A percentile compares a stretch with the other conserved stretches of the same genome.
phyloP scores from a whole-genome alignment of 2,797 vertebrate genomes.

The Pangasius larnaudii region DNA sequence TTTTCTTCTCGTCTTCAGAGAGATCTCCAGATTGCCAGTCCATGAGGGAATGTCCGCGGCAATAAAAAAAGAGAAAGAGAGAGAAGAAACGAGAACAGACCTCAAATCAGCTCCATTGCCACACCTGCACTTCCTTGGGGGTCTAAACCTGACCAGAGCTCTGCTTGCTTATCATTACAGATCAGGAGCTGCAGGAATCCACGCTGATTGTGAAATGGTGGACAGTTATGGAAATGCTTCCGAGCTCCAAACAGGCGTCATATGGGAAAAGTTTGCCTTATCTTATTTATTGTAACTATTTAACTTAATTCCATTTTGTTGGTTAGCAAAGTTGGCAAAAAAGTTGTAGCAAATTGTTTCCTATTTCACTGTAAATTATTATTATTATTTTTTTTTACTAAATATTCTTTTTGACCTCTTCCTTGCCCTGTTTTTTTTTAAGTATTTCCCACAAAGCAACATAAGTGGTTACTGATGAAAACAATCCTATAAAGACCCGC shows the following conservation, averaged over 20 bases:
- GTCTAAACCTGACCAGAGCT: constrained; percentile 73
- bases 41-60: constrained; percentile 67
- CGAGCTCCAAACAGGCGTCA: constrained; percentile 51
- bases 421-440: neutral
- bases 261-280: constrained; percentile 9
- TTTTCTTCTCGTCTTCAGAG: constrained; percentile 70
- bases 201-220: constrained; percentile 77
- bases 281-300: neutral
- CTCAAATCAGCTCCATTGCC: constrained; percentile 73
- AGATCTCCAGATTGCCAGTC: constrained; percentile 71
- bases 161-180: constrained; percentile 74
- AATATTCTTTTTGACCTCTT: neutral
- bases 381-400: neutral
- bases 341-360: neutral
- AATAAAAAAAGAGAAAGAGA: constrained; percentile 66
- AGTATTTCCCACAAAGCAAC: neutral
- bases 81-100: constrained; percentile 54
- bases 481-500: neutral
- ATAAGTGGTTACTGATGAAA: neutral
- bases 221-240: constrained; percentile 80
- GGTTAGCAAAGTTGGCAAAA: neutral
- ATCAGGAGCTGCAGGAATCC: constrained; percentile 78
- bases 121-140: constrained; percentile 84
- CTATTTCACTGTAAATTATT: neutral
- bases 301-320: neutral